Base-by-base conservation (phyloP, 2,113 vertebrate genomes). In the Desmodus rotundus region DNA sequence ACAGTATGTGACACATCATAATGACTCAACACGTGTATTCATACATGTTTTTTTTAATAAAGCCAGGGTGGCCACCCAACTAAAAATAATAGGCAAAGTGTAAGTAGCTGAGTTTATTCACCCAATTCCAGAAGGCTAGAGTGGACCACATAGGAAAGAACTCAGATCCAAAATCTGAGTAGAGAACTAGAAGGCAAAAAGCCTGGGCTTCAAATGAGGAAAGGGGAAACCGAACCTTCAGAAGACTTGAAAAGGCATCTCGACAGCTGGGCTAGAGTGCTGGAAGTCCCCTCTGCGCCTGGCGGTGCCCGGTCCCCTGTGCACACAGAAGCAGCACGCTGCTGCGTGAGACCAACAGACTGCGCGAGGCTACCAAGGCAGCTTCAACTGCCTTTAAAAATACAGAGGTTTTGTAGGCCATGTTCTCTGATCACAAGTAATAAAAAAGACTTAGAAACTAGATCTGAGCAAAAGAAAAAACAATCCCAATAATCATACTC, bases 301-400 rank as follows among this genome's bases (percentile, higher is more conserved):
- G 16, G 17, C 17, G n/a, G 45, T 8, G 1, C 20, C 4, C 17
- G 22, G 5, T 24, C 43, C 31, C 13, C 43, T 2, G 0, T 11
- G 17, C 41, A 1, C 22, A 3, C 0, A 0, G 19, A 72, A 15
- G 43, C 28, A 10, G 2, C 13, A 2, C 0, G 8, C 81, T 31
- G 65, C 54, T 28, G 26, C 3, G 0, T 20, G 28, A 80, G 14
- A 33, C 17, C 31, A 22, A 72, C 8, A 16, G 4, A 38, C 14
- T 33, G 6, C 19, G 19, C 16, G 4, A 58, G 4, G 3, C 58
- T 19, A 13, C 43, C 47, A 2, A 67, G n/a, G 38, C n/a, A 58
- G 47, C 22, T 28, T 4, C 20, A 5, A 0, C 12, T 45, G 10
- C 41, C 45, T 89, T 7, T 63, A 22, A 54, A 72, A 54, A n/a